phyloP scores from a whole-genome alignment of 2,888 invertebrate species.

The Suillia variegata region DNA sequence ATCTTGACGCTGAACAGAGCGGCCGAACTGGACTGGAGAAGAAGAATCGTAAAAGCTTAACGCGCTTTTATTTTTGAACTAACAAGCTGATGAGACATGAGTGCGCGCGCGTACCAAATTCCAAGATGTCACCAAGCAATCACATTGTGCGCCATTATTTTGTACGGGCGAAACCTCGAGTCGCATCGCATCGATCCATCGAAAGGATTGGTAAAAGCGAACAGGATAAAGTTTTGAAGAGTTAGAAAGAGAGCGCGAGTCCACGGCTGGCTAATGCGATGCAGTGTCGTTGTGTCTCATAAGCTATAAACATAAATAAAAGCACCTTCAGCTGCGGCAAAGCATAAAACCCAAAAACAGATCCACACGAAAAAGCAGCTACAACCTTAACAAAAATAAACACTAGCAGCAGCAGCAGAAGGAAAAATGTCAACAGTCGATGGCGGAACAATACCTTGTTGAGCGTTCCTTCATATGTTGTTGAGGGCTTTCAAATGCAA shows the following conservation, averaged over 20 bases:
- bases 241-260: not conserved
- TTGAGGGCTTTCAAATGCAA: no score
- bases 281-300: slow-evolving; percentile 48
- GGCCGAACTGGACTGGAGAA: no score
- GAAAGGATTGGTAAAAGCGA: no score
- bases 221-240: not conserved
- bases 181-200: not conserved
- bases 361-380: slow-evolving; percentile 1
- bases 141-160: slow-evolving; percentile 55
- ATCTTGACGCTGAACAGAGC: no score
- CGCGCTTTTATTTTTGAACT: slow-evolving; percentile 21
- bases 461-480: no score
- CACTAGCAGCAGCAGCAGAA: slow-evolving; percentile 12
- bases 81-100: slow-evolving; percentile 58
- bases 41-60: slow-evolving; percentile 3
- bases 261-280: slow-evolving; percentile 47
- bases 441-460: slow-evolving; percentile 22
- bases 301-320: slow-evolving; percentile 56
- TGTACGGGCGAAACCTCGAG: not conserved
- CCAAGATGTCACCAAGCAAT: slow-evolving; percentile 56
- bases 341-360: slow-evolving; percentile 5
- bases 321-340: slow-evolving; percentile 40
- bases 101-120: slow-evolving; percentile 56
- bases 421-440: slow-evolving; percentile 20
- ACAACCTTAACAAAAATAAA: not conserved